Percentiles rank a stretch among this genome's conserved stretches.
Conservation (phyloP, 2,888 invertebrate genomes). For the Pimpla rufipes region DNA sequence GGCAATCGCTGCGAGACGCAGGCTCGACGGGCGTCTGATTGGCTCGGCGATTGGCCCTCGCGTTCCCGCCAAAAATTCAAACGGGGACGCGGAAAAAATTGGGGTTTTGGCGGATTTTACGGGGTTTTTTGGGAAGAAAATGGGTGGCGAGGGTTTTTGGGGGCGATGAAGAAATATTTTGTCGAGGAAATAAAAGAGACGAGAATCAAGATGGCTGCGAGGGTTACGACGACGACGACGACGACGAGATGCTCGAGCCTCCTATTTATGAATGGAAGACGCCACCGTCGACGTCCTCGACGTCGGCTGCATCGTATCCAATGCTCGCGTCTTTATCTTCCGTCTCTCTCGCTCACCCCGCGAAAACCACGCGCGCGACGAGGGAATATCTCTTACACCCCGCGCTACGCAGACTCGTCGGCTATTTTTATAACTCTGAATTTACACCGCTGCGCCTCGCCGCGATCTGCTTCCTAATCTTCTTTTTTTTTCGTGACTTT, state of each 20-base stretch:
- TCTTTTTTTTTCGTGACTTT: slow-evolving; percentile 16
- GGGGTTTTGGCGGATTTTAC: not conserved
- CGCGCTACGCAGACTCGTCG: slow-evolving; percentile 28
- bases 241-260: slow-evolving; percentile 69
- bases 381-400: slow-evolving; percentile 49
- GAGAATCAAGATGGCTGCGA: slow-evolving; percentile 75
- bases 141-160: not conserved
- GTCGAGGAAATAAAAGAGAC: slow-evolving; percentile 12
- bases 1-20: slow-evolving; percentile 48
- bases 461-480: slow-evolving; percentile 25
- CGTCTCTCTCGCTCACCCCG: slow-evolving; percentile 8
- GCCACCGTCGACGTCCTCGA: slow-evolving; percentile 59
- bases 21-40: not conserved
- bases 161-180: not conserved
- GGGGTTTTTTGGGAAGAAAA: not conserved
- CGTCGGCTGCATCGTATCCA: slow-evolving; percentile 17
- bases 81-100: not conserved
- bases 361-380: slow-evolving; percentile 7
- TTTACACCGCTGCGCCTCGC: slow-evolving; percentile 39
- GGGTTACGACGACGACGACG: slow-evolving; percentile 52
- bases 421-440: slow-evolving; percentile 62
- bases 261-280: slow-evolving; percentile 81
- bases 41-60: too few species aligned
- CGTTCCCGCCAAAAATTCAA: slow-evolving; percentile 10
- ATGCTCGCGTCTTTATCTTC: slow-evolving; percentile 13